Evolutionary conservation across 2,113 vertebrate species (phyloP).

Genomic region (Bucco capensis): DNA sequence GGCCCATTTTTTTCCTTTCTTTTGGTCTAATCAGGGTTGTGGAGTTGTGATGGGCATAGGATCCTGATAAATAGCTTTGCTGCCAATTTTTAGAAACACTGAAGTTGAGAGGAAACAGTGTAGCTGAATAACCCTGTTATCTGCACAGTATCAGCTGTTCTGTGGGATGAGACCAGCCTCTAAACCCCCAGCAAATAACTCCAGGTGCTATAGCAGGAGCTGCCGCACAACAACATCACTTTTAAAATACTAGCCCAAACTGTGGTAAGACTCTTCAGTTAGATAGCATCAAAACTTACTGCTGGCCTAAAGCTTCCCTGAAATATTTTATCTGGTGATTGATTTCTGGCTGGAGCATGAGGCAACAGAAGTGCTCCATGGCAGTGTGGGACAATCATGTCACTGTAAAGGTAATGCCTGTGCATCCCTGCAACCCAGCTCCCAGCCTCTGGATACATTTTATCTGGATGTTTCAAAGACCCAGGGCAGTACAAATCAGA

Average conservation of each 20-base stretch:
- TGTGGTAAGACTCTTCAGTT: background rate
- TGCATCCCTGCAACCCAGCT: rapidly evolving
- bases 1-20: background rate
- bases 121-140: background rate
- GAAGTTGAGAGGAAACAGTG: background rate
- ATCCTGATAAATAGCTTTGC: background rate
- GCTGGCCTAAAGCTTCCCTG: background rate
- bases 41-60: background rate
- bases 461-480: background rate
- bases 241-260: background rate
- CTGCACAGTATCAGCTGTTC: background rate
- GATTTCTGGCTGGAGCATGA: background rate
- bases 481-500: background rate
- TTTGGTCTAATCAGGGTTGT: background rate
- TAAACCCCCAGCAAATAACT: background rate
- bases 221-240: background rate
- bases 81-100: background rate
- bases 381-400: rapidly evolving
- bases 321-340: background rate
- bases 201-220: background rate
- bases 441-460: background rate
- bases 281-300: background rate
- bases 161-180: background rate
- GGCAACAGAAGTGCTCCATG: background rate
- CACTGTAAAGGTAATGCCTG: background rate